Base-by-base conservation (phyloP, 2,113 vertebrate species). In the Zosterops hypoxanthus region DNA sequence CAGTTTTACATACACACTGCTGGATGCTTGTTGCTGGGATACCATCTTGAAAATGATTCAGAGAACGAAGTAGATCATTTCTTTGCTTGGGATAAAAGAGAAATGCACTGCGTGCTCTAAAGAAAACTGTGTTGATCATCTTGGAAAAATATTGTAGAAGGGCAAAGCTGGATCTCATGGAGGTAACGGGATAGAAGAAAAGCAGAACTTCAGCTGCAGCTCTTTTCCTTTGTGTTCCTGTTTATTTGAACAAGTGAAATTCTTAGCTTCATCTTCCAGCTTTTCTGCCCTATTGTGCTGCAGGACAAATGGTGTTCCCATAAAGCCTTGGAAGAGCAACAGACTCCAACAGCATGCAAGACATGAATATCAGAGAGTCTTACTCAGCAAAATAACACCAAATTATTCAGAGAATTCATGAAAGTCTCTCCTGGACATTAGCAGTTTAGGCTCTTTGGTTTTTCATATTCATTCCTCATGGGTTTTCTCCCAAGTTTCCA, bases 1-100 rank as follows among this genome's bases (percentile, higher is more conserved):
- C 23, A 15, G 36, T 94, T 91, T 80, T 87, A 66, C 39, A 19
- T 86, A 28, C 16, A 22, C 20, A 3, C 57, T 86, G 81, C 65
- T 85, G 88, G 57, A 36, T 91, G 70, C 56, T 80, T 89, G 95
- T 95, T 96, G 96, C 96, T 91, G 86, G 81, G 95, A 94, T 94
- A 97, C 92, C 80, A n/a, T 71, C 36, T 60, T 84, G 34, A 79
- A 92, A 84, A 76, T 86, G 53, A 72, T 84, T 82, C 41, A 3
- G 20, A 72, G 25, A 53, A 20, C 64, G 64, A 87, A 75, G 65
- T 41, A 53, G 41, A 76, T 66, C 41, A 36, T 94, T 95, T 76
- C 70, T 96, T 78, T 90, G 24, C 14, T 57, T 60, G 86, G 88
- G 90, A 80, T 72, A 75, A 81, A 86, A 79, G 73, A 77, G n/a